A percentile compares a stretch with the other conserved stretches of the same genome.
Evolutionary conservation across 2,797 vertebrate species (phyloP).

Genomic region (Bryconaethiops microstoma): DNA sequence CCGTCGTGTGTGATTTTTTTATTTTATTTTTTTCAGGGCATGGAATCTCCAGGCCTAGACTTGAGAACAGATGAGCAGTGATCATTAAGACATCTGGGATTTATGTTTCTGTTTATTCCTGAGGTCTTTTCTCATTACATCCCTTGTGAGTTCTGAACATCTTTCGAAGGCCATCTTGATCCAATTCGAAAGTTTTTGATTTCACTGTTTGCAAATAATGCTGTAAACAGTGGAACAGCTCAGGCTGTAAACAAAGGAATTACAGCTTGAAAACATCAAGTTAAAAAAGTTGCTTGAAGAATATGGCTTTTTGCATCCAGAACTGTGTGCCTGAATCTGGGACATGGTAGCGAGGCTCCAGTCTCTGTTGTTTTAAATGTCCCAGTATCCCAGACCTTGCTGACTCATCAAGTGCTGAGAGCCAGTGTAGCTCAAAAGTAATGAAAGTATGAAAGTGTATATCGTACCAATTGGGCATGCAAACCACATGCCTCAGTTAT

Average conservation of each 20-base stretch:
- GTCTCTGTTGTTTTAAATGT: background rate
- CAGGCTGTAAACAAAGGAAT: background rate
- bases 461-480: background rate
- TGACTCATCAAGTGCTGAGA: background rate
- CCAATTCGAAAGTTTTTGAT: background rate
- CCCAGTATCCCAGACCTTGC: background rate
- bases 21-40: no score
- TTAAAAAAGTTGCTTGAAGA: background rate
- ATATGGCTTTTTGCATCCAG: background rate
- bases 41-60: background rate
- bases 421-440: no score
- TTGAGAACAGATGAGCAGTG: background rate
- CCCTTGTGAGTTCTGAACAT: slow-evolving; percentile 1
- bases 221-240: slow-evolving; percentile 16
- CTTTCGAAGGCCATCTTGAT: slow-evolving; percentile 1
- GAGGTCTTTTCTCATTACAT: slow-evolving; percentile 15
- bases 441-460: no score
- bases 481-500: background rate
- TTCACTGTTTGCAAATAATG: slow-evolving; percentile 2
- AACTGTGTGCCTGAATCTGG: background rate
- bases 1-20: slow-evolving; percentile 23
- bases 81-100: slow-evolving; percentile 7
- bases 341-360: background rate
- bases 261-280: background rate
- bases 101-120: slow-evolving; percentile 16